These are phyloP conservation scores for Myotis vivesi DNA, from an alignment of 2,797 vertebrate genomes.

Conservation along the genomic window DNA sequence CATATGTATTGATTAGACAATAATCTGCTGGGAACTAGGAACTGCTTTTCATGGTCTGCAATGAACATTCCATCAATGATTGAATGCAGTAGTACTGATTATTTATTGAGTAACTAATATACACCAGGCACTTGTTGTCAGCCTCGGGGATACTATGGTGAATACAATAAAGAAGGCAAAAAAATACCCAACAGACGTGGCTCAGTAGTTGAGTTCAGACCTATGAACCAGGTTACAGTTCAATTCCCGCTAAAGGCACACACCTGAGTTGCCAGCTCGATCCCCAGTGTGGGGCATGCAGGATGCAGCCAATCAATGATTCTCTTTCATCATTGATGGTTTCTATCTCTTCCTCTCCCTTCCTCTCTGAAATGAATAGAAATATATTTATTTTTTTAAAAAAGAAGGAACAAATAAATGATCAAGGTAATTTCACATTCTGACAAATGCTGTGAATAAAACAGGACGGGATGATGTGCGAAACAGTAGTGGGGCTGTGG, in stretches of 20 bases:
- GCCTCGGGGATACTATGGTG: background rate
- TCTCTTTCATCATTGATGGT: too few species aligned
- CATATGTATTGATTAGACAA: background rate
- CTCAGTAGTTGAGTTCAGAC: too few species aligned
- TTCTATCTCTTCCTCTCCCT: too few species aligned
- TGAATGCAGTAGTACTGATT: background rate
- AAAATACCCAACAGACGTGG: too few species aligned
- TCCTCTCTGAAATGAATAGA: too few species aligned
- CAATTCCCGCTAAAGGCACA: too few species aligned
- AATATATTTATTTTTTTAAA: background rate
- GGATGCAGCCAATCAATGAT: too few species aligned
- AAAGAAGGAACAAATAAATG: background rate
- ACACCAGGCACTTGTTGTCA: background rate
- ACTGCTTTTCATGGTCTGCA: background rate
- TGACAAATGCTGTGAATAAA: background rate
- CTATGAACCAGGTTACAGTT: too few species aligned
- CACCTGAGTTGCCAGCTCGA: too few species aligned
- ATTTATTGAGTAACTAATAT: background rate
- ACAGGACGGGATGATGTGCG: background rate
- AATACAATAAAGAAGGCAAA: conserved; percentile 17
- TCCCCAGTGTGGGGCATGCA: too few species aligned
- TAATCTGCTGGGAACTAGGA: background rate
- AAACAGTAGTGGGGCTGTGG: background rate
- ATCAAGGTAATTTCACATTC: background rate
- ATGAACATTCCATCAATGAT: background rate